phyloP scores from a whole-genome alignment of 2,888 invertebrate species.

The Gastrophysa polygoni region DNA sequence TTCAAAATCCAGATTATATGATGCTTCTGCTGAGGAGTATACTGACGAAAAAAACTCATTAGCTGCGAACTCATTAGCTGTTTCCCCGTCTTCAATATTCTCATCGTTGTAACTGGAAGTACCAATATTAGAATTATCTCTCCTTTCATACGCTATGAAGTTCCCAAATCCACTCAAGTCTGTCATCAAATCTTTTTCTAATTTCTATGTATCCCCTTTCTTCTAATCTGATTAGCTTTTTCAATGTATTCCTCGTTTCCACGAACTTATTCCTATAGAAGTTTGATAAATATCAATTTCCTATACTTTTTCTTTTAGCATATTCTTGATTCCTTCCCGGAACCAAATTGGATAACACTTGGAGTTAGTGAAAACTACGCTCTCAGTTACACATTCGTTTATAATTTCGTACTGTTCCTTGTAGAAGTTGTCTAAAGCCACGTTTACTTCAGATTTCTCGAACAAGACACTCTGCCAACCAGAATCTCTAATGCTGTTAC shows the following conservation, averaged over 20 bases:
- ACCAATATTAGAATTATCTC: conserved; percentile 1
- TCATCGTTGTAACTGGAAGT: background rate
- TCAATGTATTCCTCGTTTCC: background rate
- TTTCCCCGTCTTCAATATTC: conserved; percentile 5
- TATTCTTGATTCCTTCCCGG: background rate
- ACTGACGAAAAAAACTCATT: conserved; percentile 2
- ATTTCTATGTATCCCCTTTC: background rate
- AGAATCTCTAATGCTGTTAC: background rate
- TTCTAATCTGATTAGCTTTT: background rate
- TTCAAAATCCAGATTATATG: background rate
- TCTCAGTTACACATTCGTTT: background rate
- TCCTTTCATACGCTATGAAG: background rate
- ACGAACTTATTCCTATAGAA: background rate
- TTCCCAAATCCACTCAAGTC: conserved; percentile 2
- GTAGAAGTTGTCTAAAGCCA: conserved; percentile 3
- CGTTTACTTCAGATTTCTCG: background rate
- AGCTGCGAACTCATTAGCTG: conserved; percentile 6
- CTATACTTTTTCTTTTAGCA: background rate
- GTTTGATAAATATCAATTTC: background rate
- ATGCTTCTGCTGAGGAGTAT: background rate
- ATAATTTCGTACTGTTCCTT: background rate
- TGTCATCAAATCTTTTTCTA: background rate
- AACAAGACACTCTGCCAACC: background rate
- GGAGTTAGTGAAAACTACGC: background rate
- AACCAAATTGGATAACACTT: background rate